Conservation (phyloP, 2,113 vertebrate genomes). For the Mellivora capensis region DNA sequence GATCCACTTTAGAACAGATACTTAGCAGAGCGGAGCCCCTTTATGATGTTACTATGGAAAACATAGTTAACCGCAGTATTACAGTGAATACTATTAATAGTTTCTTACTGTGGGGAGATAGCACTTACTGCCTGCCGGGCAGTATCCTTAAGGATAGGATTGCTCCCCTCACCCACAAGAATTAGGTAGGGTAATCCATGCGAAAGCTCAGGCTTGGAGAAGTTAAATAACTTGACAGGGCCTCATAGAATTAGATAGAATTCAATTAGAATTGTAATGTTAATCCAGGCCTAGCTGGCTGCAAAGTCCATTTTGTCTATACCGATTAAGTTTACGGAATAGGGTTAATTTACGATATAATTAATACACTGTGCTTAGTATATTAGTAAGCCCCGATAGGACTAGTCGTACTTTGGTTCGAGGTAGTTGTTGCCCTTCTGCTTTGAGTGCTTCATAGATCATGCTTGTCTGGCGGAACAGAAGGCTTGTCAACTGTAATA, state of each 20-base stretch:
- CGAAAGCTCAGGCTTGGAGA: neutral
- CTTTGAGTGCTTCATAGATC: neutral
- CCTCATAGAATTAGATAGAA: neutral
- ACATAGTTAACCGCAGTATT: neutral
- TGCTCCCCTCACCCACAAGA: neutral
- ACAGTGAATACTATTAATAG: neutral
- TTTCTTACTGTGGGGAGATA: neutral
- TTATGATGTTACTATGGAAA: neutral
- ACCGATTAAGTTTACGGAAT: neutral
- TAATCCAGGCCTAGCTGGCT: neutral
- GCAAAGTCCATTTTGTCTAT: neutral
- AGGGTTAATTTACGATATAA: neutral
- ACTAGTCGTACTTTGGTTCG: neutral
- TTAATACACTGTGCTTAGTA: neutral
- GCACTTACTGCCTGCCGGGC: neutral
- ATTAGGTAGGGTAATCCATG: neutral
- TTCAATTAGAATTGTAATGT: neutral
- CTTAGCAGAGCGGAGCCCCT: neutral
- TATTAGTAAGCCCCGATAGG: neutral
- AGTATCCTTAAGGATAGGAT: neutral
- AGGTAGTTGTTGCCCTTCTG: neutral
- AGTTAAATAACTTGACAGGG: neutral
- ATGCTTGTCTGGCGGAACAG: neutral
- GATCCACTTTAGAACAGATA: neutral
- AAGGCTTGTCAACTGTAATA: neutral